phyloP scores from a whole-genome alignment of 1,140 invertebrate genomes.

The Goniozus legneri region DNA sequence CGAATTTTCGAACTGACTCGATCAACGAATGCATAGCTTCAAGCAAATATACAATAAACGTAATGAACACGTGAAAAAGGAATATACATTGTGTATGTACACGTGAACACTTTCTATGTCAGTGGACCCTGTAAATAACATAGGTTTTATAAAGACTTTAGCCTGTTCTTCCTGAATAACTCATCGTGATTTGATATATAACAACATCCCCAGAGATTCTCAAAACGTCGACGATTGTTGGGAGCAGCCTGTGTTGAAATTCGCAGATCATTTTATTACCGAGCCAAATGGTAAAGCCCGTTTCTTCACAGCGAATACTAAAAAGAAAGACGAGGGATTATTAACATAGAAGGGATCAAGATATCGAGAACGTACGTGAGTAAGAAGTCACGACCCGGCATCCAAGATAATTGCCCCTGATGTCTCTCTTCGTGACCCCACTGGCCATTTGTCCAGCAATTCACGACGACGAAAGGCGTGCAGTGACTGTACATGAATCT shows the following conservation, averaged over 20 bases:
- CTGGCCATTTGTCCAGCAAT: conserved; percentile 44
- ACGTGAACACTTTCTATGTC: too few relatives aligned
- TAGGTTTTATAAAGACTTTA: too few relatives aligned
- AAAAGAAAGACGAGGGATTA: conserved; percentile 8
- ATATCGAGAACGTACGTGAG: conserved; percentile 34
- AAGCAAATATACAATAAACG: too few relatives aligned
- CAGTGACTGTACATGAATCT: conserved; percentile 53
- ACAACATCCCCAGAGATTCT: conserved; percentile 45
- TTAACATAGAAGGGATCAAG: neutral
- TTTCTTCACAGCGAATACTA: conserved; percentile 42
- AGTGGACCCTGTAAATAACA: too few relatives aligned
- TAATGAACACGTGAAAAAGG: too few relatives aligned
- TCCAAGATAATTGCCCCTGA: conserved; percentile 44
- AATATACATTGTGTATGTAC: too few relatives aligned
- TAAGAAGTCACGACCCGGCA: conserved; percentile 47
- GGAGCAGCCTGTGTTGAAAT: conserved; percentile 42
- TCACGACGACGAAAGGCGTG: conserved; percentile 48
- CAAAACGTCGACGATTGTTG: conserved; percentile 37
- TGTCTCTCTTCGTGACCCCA: conserved; percentile 52
- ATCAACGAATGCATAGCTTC: too few relatives aligned
- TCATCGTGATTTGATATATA: conserved; percentile 35
- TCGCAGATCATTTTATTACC: conserved; percentile 45
- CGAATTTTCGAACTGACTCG: too few relatives aligned
- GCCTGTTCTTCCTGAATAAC: too few relatives aligned
- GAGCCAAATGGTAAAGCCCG: conserved; percentile 43